Conservation (phyloP, 2,888 invertebrate genomes). For the Gnatocerus cornutus region DNA sequence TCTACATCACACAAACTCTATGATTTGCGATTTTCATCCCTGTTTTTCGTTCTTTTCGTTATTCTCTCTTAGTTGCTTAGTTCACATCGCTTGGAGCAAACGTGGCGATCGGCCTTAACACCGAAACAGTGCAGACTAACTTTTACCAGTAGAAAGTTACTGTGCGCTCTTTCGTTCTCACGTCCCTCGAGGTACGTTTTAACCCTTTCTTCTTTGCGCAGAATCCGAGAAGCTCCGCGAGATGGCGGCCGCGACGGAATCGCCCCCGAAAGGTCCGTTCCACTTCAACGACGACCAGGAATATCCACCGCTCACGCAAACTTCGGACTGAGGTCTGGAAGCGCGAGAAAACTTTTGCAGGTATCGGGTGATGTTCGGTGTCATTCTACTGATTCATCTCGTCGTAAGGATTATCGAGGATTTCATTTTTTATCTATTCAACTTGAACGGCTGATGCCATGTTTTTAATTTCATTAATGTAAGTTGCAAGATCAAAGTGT, state of each 20-base stretch:
- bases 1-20: conserved; percentile 7
- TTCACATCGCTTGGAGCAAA: conserved; percentile 17
- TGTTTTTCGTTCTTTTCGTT: neutral
- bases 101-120: neutral
- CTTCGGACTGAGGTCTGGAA: conserved; percentile 71
- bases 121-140: no score
- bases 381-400: conserved; percentile 65
- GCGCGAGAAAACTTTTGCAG: conserved; percentile 36
- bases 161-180: conserved; percentile 21
- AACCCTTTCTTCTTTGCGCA: conserved; percentile 64
- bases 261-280: conserved; percentile 81
- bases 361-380: conserved; percentile 65
- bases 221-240: conserved; percentile 84
- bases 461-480: conserved; percentile 10
- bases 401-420: conserved; percentile 66
- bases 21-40: conserved; percentile 13
- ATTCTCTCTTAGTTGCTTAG: neutral
- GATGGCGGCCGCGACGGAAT: conserved; percentile 82
- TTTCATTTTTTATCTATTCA: conserved; percentile 65
- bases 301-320: conserved; percentile 86
- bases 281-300: conserved; percentile 87
- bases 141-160: neutral
- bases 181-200: neutral
- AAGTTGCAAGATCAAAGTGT: conserved; percentile 5
- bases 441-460: conserved; percentile 53